phyloP scores from a whole-genome alignment of 1,140 invertebrate species.

The Drosophila elegans region DNA sequence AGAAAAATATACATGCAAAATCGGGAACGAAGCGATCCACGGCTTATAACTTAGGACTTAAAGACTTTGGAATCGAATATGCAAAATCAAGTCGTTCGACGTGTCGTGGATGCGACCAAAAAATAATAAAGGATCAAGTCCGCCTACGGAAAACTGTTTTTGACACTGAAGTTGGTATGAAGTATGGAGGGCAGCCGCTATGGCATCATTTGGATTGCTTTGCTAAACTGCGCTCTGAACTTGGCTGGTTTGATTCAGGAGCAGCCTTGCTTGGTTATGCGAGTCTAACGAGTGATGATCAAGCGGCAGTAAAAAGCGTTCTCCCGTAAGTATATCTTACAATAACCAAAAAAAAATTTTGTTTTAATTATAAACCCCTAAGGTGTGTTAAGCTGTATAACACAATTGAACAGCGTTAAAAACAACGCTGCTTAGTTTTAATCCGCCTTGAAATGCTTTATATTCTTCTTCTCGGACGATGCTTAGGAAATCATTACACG shows the following conservation, averaged over 20 bases:
- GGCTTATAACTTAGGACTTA: conserved; percentile 81
- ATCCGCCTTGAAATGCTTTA: too few relatives aligned
- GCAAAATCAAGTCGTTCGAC: conserved; percentile 93
- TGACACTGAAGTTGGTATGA: conserved; percentile 91
- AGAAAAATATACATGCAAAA: conserved; percentile 26
- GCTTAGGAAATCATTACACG: too few relatives aligned
- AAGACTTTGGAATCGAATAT: conserved; percentile 94
- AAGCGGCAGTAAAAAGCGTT: conserved; percentile 87
- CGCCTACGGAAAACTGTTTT: conserved; percentile 95
- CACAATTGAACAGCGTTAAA: too few relatives aligned
- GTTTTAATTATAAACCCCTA: too few relatives aligned
- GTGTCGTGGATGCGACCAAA: conserved; percentile 94
- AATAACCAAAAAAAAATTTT: too few relatives aligned
- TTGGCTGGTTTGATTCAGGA: conserved; percentile 91
- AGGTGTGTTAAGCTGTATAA: too few relatives aligned
- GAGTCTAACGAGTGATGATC: conserved; percentile 90
- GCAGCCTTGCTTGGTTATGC: conserved; percentile 91
- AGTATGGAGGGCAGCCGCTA: conserved; percentile 91
- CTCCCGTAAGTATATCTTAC: conserved; percentile 62
- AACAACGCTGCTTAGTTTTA: too few relatives aligned
- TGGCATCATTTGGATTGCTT: conserved; percentile 99
- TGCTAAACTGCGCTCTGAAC: conserved; percentile 86
- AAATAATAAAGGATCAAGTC: conserved; percentile 93
- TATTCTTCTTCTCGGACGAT: too few relatives aligned
- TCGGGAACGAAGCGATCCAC: conserved; percentile 85